Conservation (phyloP, 2,888 invertebrate genomes). For the Pollenia labialis region DNA sequence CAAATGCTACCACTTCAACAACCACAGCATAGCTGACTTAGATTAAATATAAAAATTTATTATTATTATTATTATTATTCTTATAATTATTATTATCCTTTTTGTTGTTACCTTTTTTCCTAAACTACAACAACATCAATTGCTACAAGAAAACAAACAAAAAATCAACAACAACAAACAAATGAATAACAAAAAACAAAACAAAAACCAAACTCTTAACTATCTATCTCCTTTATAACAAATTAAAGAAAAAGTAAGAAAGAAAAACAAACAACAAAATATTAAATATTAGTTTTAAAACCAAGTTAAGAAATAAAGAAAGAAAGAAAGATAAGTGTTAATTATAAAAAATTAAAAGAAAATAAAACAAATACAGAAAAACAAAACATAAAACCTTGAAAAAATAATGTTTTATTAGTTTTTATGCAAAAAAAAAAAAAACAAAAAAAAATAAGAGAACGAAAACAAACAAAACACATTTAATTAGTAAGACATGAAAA, state of each 20-base stretch:
- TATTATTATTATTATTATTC: slow-evolving; percentile 68
- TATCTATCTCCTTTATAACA: slow-evolving; percentile 73
- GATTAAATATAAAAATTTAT: slow-evolving; percentile 71
- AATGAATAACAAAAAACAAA: slow-evolving; percentile 55
- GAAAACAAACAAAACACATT: slow-evolving; percentile 18
- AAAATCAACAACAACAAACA: slow-evolving; percentile 75
- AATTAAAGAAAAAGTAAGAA: slow-evolving; percentile 64
- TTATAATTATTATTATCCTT: slow-evolving; percentile 66
- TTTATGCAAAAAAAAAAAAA: slow-evolving; percentile 40
- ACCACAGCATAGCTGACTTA: slow-evolving; percentile 82
- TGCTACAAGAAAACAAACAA: slow-evolving; percentile 71
- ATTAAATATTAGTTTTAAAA: slow-evolving; percentile 62
- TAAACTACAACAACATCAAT: slow-evolving; percentile 66
- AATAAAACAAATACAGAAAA: slow-evolving; percentile 50
- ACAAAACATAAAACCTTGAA: slow-evolving; percentile 20
- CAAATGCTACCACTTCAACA: slow-evolving; percentile 78
- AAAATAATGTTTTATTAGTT: slow-evolving; percentile 63
- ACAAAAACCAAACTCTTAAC: slow-evolving; percentile 72
- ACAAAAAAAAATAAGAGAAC: slow-evolving; percentile 15
- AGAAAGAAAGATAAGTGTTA: slow-evolving; percentile 70
- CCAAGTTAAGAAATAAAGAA: slow-evolving; percentile 70
- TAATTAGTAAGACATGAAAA: slow-evolving; percentile 11
- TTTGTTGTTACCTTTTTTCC: slow-evolving; percentile 66
- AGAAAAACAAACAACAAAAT: slow-evolving; percentile 59
- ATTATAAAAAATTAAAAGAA: slow-evolving; percentile 67